phyloP scores from a whole-genome alignment of 2,888 invertebrate species.

The Tiliacea aurago region DNA sequence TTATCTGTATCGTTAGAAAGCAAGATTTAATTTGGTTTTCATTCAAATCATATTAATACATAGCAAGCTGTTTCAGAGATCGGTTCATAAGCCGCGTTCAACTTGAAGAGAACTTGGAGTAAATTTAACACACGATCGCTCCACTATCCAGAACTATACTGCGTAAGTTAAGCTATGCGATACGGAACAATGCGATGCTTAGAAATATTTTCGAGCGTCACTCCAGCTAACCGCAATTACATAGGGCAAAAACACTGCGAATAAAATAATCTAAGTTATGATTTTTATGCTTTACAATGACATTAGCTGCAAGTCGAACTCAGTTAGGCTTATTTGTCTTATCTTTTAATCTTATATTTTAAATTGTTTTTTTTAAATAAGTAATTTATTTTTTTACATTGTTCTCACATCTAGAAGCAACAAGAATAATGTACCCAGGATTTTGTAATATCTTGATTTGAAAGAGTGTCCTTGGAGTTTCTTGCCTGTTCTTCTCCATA shows the following conservation, averaged over 20 bases:
- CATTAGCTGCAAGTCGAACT: neutral
- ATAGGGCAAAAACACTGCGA: neutral
- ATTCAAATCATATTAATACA: neutral
- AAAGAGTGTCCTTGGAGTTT: too few species aligned
- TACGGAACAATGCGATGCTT: neutral
- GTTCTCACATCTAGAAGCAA: too few species aligned
- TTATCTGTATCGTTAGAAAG: neutral
- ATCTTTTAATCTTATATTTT: too few species aligned
- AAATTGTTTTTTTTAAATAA: too few species aligned
- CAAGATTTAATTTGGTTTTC: neutral
- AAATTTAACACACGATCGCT: slow-evolving; percentile 36
- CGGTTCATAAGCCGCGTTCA: slow-evolving; percentile 19
- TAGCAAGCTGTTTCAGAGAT: slow-evolving; percentile 6
- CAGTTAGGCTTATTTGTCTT: too few species aligned
- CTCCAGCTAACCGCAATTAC: neutral
- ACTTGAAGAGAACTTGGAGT: slow-evolving; percentile 40
- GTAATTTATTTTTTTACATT: too few species aligned
- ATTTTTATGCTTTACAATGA: neutral
- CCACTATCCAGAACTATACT: neutral
- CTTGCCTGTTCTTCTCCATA: too few species aligned
- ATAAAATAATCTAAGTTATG: neutral
- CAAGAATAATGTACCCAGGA: too few species aligned
- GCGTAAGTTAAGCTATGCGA: neutral
- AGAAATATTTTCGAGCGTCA: neutral
- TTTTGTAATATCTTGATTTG: too few species aligned